phyloP scores from a whole-genome alignment of 2,888 invertebrate species.

The Eugnorisma glareosa region DNA sequence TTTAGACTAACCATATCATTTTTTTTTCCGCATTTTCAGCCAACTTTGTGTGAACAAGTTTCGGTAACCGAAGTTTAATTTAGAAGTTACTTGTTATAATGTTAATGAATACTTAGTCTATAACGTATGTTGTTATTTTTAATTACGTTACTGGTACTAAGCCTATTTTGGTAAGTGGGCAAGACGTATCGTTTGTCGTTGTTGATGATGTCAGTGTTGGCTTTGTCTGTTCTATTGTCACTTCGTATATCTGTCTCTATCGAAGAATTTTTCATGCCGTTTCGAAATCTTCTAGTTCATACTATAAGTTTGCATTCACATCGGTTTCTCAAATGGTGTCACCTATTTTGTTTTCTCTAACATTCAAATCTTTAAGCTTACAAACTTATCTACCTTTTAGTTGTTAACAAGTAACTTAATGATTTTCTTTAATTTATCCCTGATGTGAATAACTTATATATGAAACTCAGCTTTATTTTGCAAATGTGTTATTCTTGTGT shows the following conservation, averaged over 20 bases:
- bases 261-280: conserved; percentile 74
- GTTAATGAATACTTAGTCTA: conserved; percentile 79
- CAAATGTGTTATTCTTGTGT: conserved; percentile 80
- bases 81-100: conserved; percentile 86
- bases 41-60: conserved; percentile 90
- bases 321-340: conserved; percentile 50
- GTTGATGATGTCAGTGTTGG: conserved; percentile 82
- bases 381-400: not conserved
- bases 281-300: conserved; percentile 72
- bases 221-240: conserved; percentile 85
- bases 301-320: conserved; percentile 74
- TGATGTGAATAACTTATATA: conserved; percentile 72
- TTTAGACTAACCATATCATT: conserved; percentile 84
- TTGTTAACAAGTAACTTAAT: not conserved
- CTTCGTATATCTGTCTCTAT: conserved; percentile 78
- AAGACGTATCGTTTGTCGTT: conserved; percentile 78
- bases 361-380: not conserved
- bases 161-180: conserved; percentile 87
- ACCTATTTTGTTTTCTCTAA: not conserved
- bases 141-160: conserved; percentile 79
- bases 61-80: conserved; percentile 87
- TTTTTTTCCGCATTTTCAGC: conserved; percentile 89
- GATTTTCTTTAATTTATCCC: conserved; percentile 2
- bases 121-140: conserved; percentile 83
- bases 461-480: conserved; percentile 78